Conservation (phyloP, 2,888 invertebrate species). For the Agrotis exclamationis region DNA sequence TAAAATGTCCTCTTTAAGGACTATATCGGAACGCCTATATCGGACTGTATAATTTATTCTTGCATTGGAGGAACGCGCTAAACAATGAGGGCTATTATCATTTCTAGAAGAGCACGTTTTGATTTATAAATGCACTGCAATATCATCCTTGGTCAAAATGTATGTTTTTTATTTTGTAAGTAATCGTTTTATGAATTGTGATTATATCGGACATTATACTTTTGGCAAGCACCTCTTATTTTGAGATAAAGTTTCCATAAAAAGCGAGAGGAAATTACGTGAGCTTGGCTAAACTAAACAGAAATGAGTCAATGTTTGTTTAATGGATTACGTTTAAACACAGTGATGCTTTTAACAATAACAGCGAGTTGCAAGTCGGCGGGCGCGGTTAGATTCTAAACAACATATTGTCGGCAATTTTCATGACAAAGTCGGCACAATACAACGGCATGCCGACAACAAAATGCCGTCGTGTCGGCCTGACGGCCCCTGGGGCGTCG, state of each 20-base stretch:
- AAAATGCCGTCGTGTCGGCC: constrained; percentile 83
- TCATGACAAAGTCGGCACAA: constrained; percentile 80
- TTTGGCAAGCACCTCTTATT: constrained; percentile 4
- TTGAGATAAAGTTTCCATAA: constrained; percentile 23
- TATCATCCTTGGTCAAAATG: constrained; percentile 57
- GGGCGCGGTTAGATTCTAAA: constrained; percentile 69
- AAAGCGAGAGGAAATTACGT: constrained; percentile 27
- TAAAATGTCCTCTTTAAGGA: constrained; percentile 91
- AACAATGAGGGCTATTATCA: constrained; percentile 87
- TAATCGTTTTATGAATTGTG: constrained; percentile 20
- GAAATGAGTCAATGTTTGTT: constrained; percentile 42
- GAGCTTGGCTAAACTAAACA: constrained; percentile 1
- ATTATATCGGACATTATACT: constrained; percentile 3
- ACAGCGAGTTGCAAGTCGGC: constrained; percentile 70
- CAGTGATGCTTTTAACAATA: constrained; percentile 60
- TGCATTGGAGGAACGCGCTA: constrained; percentile 83
- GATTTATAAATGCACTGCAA: constrained; percentile 72
- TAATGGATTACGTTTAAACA: constrained; percentile 53
- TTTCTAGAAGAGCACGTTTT: constrained; percentile 79
- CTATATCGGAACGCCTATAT: constrained; percentile 89
- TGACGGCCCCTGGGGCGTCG: constrained; percentile 85
- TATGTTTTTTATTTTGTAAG: constrained; percentile 33
- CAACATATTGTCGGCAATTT: constrained; percentile 81
- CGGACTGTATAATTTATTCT: constrained; percentile 90
- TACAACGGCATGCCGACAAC: constrained; percentile 78